Base-by-base conservation (phyloP, 2,797 vertebrate species). In the Epinephelus awoara region DNA sequence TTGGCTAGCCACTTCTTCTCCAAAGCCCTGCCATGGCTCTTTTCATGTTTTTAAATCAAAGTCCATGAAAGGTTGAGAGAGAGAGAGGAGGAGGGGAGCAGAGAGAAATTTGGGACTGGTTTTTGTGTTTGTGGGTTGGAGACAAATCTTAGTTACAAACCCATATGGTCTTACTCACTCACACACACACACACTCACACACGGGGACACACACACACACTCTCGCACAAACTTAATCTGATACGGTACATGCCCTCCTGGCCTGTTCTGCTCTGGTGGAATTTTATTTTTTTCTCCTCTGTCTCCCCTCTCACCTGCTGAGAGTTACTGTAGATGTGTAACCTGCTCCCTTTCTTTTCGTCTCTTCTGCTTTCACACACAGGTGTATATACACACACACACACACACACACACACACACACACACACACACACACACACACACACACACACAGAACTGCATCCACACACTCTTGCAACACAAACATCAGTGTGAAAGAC, bases 1-100 rank as follows among this genome's bases (percentile, higher is more conserved):
- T 88, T 88, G 83, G 86, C 85, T 19, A 47, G 89, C 85, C 87
- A 76, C 85, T 80, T 87, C 82, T 92, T 71, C 85, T 91, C 85
- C 88, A 83, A 88, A 90, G 82, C 85, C 72, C 82, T 84, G 83
- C 85, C 85, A 79, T 65, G 80, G 80, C 88, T 87, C 83, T 92
- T 90, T 90, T 91, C 78, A 87, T 91, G 82, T 92, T 93, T 91
- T 92, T 89, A 89, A 92, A 91, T 88, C 91, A 87, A 92, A 91
- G 86, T 84, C 83, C 87, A 86, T 85, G 82, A 85, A 88, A 89
- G 83, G 84, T 84, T 78, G 75, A 72, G 50, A 56, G 59, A 55
- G 15, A 52, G 65, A 71, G 56, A 59, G 61, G 46, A 42, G 23
- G 52, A 44, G 27, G 44, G 50, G 42, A 23, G 68, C 59, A 77